phyloP scores from a whole-genome alignment of 2,888 invertebrate genomes.

The Salpingus planirostris region DNA sequence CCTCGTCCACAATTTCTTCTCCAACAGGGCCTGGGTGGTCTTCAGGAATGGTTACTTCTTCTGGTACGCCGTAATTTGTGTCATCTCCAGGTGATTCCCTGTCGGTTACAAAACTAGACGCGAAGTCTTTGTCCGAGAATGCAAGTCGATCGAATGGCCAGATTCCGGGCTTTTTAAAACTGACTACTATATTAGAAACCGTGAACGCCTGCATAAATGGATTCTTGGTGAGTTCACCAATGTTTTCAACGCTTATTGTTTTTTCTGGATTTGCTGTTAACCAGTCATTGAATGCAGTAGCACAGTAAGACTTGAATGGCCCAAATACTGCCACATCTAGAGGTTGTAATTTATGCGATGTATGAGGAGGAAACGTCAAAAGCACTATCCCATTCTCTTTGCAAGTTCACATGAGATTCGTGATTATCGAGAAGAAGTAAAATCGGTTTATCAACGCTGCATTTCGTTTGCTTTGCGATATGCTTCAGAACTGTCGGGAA shows the following conservation, averaged over 20 bases:
- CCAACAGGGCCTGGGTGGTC: background rate
- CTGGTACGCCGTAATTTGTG: background rate
- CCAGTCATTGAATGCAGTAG: constrained; percentile 11
- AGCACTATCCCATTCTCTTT: constrained; percentile 18
- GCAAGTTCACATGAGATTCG: constrained; percentile 18
- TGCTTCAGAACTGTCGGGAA: constrained; percentile 16
- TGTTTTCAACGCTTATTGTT: constrained; percentile 15
- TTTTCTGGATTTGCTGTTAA: constrained; percentile 1
- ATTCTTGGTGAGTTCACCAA: constrained; percentile 14
- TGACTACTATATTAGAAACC: constrained; percentile 12
- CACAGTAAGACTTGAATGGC: constrained; percentile 19
- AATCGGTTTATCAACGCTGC: constrained; percentile 6
- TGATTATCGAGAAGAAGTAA: constrained; percentile 23
- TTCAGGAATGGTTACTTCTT: background rate
- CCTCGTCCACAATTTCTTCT: background rate
- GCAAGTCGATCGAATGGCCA: constrained; percentile 16
- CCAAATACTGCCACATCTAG: constrained; percentile 19
- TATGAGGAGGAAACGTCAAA: constrained; percentile 20
- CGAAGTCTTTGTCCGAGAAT: constrained; percentile 14
- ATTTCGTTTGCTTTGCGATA: constrained; percentile 20
- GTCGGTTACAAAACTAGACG: constrained; percentile 5
- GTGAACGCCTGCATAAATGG: constrained; percentile 18
- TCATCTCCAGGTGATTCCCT: too few species aligned
- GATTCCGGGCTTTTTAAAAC: constrained; percentile 14
- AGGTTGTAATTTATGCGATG: constrained; percentile 20